Percentiles rank a stretch among this genome's conserved stretches.
Evolutionary conservation across 2,888 invertebrate species (phyloP).

Genomic region (Camptogramma bilineatum): DNA sequence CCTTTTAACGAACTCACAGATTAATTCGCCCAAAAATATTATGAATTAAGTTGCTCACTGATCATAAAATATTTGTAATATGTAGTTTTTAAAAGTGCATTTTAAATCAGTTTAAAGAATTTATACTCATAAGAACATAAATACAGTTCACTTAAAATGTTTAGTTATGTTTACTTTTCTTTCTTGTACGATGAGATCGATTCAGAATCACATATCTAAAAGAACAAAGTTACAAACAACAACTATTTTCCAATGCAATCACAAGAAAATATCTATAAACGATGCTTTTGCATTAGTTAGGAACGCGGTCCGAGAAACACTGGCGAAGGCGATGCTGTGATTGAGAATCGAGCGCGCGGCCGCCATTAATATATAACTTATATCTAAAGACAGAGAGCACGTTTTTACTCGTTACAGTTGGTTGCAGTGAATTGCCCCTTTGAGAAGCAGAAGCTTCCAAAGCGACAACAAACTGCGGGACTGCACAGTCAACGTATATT

Average conservation of each 20-base stretch:
- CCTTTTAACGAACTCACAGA: too few species aligned
- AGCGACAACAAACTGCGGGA: slow-evolving; percentile 1
- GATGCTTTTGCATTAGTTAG: neutral
- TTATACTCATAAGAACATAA: too few species aligned
- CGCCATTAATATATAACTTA: neutral
- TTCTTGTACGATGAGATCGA: neutral
- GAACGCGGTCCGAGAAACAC: neutral
- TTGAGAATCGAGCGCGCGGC: neutral
- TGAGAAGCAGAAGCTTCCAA: neutral
- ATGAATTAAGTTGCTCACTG: too few species aligned
- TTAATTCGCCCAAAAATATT: too few species aligned
- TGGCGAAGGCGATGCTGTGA: neutral
- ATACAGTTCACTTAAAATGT: too few species aligned
- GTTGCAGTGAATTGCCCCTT: slow-evolving; percentile 5
- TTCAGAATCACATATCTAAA: neutral
- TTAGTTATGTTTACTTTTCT: neutral
- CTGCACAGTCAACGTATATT: slow-evolving; percentile 11
- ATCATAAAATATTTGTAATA: too few species aligned
- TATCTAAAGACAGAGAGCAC: slow-evolving; percentile 13
- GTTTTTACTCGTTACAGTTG: neutral
- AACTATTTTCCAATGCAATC: neutral
- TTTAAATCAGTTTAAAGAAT: neutral
- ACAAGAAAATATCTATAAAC: neutral
- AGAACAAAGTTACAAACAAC: neutral
- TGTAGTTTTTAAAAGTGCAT: neutral